These are phyloP conservation scores for Cyanoramphus novaezelandiae DNA, from an alignment of 2,113 vertebrate species.

Conservation along the genomic window DNA sequence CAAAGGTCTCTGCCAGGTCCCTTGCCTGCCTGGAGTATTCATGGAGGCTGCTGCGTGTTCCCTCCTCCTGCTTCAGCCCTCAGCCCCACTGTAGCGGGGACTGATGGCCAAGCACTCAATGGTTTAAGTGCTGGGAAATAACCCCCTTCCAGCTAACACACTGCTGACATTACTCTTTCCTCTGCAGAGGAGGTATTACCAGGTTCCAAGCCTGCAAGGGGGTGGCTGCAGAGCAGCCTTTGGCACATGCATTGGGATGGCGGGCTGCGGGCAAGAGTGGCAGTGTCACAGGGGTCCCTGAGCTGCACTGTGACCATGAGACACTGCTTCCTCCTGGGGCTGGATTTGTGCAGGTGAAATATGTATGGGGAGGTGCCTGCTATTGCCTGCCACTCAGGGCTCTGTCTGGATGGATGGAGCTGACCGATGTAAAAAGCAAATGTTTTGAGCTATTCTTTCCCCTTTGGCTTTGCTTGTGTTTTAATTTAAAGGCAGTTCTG, in stretches of 20 bases:
- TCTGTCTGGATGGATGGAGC: background rate
- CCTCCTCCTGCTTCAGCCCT: background rate
- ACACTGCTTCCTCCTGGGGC: background rate
- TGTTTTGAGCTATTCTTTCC: background rate
- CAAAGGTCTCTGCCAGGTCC: background rate
- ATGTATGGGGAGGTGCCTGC: background rate
- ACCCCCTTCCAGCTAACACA: background rate
- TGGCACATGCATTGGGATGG: rapidly evolving
- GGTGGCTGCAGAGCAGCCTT: background rate
- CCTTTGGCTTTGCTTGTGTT: background rate
- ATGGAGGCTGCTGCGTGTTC: background rate
- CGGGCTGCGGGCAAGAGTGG: background rate
- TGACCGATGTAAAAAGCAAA: background rate
- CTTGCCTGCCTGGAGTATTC: background rate
- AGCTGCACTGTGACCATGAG: background rate
- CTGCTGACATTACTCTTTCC: background rate
- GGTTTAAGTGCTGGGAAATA: background rate
- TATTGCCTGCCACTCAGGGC: background rate
- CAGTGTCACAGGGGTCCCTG: background rate
- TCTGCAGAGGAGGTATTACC: background rate
- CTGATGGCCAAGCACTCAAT: background rate
- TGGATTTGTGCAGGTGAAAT: background rate
- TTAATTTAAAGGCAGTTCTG: background rate
- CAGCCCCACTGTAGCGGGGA: background rate
- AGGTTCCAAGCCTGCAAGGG: background rate